Base-by-base conservation (phyloP, 2,888 invertebrate genomes). In the Temnothorax rugatulus region DNA sequence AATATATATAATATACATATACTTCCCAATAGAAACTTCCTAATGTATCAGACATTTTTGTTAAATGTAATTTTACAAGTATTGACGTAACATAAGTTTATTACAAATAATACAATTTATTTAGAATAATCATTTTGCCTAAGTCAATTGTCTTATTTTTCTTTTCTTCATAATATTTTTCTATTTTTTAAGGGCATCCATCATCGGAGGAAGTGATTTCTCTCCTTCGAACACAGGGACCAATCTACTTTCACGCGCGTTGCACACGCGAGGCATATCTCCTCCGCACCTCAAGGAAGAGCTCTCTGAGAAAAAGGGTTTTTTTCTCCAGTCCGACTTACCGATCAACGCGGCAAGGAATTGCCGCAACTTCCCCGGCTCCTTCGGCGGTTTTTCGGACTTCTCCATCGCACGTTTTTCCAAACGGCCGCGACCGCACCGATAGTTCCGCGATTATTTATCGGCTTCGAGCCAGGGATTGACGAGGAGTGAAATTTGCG, bases 311-410 rank as follows among this genome's bases (percentile, higher is more conserved):
- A 29, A 52, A 25, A 29, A 13, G 1, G 1, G 0, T 1, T 52
- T 41, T 41, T 50, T 38, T 41, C n/a, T 21, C 54, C 44, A 75
- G 81, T 64, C n/a, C 11, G 18, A 91, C 92, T 88, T 85, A 94
- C 93, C 88, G 73, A 91, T 74, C 2, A 90, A 2, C 11, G 92
- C 87, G 18, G 91, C 91, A 15, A 92, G 4, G 57, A 92, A 84
- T n/a, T 94, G 93, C 29, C 90, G 91, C 66, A 89, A 83, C 68
- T 88, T 92, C 1, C 93, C 94, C 15, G 92, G 90, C 9, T 82
- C 87, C 8, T 44, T 3, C n/a, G 4, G 7, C 4, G 29, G 21
- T 1, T 69, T 57, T 57, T 64, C 76, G 2, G 1, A 2, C 15
- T 84, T 50, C 7, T 21, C 9, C 87, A 85, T 88, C n/a, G 74